These are phyloP conservation scores for Rhinophrynus dorsalis DNA, from an alignment of 2,797 vertebrate species.

Conservation along the genomic window DNA sequence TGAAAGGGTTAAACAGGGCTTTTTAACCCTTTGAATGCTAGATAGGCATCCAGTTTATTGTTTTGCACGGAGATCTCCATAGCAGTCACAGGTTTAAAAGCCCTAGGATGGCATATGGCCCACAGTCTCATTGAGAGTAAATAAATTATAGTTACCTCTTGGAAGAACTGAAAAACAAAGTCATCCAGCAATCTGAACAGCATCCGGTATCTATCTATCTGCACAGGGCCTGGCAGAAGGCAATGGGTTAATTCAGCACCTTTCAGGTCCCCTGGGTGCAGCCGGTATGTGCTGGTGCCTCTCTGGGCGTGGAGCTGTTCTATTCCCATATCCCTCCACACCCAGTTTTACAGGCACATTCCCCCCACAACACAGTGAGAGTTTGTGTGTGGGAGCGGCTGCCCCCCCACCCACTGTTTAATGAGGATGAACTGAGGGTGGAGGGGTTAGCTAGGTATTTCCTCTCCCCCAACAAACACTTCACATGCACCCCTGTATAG, in stretches of 20 bases:
- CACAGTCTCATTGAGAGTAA: too few relatives aligned
- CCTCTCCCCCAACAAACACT: background rate
- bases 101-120: too few relatives aligned
- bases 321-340: conserved; percentile 29
- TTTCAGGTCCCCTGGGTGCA: conserved; percentile 38
- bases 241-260: conserved; percentile 31
- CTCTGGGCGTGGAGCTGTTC: conserved; percentile 36
- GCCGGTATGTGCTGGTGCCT: conserved; percentile 17
- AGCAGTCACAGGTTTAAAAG: too few relatives aligned
- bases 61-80: too few relatives aligned
- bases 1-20: too few relatives aligned
- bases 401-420: background rate
- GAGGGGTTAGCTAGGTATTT: background rate
- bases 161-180: too few relatives aligned
- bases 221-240: background rate
- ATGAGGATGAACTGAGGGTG: background rate
- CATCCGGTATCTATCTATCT: too few relatives aligned
- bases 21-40: too few relatives aligned
- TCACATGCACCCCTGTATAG: background rate
- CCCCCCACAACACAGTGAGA: conserved; percentile 32
- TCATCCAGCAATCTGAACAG: too few relatives aligned
- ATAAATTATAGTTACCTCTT: too few relatives aligned
- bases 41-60: too few relatives aligned
- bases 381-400: conserved; percentile 1
- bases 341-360: conserved; percentile 45